Conservation (phyloP, 1,140 invertebrate species). For the Leptestheria dahalacensis region DNA sequence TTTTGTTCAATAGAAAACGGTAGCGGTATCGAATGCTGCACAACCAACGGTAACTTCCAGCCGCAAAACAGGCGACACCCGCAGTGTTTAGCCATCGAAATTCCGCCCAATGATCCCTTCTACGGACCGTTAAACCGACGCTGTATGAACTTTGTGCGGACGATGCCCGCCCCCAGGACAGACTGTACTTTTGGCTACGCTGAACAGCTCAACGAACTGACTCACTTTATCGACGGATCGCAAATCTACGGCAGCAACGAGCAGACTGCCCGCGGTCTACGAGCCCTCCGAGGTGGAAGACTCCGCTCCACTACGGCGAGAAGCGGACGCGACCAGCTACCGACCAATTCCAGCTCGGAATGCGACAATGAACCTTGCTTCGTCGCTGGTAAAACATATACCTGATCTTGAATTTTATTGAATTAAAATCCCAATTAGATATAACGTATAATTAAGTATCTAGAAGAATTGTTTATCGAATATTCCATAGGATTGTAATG, state of each 20-base stretch:
- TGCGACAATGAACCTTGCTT: neutral
- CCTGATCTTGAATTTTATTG: neutral
- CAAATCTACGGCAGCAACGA: slow-evolving; percentile 42
- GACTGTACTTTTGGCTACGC: slow-evolving; percentile 22
- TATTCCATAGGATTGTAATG: slow-evolving; percentile 31
- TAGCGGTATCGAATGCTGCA: slow-evolving; percentile 20
- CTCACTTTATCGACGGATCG: slow-evolving; percentile 39
- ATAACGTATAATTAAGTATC: slow-evolving; percentile 34
- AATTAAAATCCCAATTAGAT: neutral
- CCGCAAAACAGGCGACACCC: slow-evolving; percentile 16
- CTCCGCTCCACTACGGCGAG: slow-evolving; percentile 11
- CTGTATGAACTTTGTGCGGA: slow-evolving; percentile 28
- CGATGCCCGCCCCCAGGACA: slow-evolving; percentile 17
- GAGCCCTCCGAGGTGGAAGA: slow-evolving; percentile 28
- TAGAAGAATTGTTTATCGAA: slow-evolving; percentile 33
- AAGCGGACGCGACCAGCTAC: neutral
- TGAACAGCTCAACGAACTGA: slow-evolving; percentile 35
- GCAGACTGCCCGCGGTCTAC: slow-evolving; percentile 30
- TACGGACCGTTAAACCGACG: slow-evolving; percentile 18
- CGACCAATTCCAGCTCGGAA: neutral
- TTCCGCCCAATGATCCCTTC: slow-evolving; percentile 24
- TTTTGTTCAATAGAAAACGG: slow-evolving; percentile 17
- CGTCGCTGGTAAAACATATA: neutral
- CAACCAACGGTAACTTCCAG: neutral
- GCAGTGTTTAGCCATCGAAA: slow-evolving; percentile 26